Evolutionary conservation across 1,140 invertebrate species (phyloP).

Genomic region (Eumaeus atala): DNA sequence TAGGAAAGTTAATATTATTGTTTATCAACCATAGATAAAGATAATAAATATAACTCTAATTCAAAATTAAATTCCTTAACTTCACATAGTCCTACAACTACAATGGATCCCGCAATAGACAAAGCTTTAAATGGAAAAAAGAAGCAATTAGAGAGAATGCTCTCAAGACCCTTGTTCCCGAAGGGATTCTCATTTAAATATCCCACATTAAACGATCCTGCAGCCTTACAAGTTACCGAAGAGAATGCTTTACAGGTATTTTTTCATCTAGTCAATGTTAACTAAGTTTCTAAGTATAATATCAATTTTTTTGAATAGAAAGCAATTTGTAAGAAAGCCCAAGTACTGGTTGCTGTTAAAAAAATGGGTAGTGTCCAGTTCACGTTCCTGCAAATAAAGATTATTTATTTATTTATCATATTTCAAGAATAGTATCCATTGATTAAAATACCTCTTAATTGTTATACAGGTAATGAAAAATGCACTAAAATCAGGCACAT

Average conservation of each 20-base stretch:
- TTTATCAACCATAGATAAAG: no score
- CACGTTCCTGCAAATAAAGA: no score
- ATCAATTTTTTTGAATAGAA: no score
- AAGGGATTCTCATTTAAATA: constrained; percentile 83
- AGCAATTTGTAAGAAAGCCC: no score
- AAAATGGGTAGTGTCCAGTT: no score
- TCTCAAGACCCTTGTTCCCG: constrained; percentile 79
- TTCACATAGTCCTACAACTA: constrained; percentile 34
- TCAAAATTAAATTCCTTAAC: constrained; percentile 26
- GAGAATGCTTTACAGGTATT: constrained; percentile 71
- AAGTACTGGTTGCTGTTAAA: no score
- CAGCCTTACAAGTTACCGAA: constrained; percentile 28
- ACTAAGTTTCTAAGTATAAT: background rate
- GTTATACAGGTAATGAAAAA: constrained; percentile 74
- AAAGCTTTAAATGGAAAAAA: constrained; percentile 70
- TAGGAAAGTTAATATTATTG: no score
- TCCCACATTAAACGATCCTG: constrained; percentile 67
- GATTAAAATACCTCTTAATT: constrained; percentile 23
- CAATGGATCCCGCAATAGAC: constrained; percentile 43
- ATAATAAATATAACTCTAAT: background rate
- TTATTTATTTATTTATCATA: no score
- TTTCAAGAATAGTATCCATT: constrained; percentile 1
- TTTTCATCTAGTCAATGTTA: background rate
- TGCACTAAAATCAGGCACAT: constrained; percentile 56
- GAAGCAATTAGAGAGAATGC: constrained; percentile 74